Percentiles rank a stretch among this genome's conserved stretches.
Evolutionary conservation across 2,113 vertebrate genomes (phyloP).

Genomic region (Rhadina sibilatrix): DNA sequence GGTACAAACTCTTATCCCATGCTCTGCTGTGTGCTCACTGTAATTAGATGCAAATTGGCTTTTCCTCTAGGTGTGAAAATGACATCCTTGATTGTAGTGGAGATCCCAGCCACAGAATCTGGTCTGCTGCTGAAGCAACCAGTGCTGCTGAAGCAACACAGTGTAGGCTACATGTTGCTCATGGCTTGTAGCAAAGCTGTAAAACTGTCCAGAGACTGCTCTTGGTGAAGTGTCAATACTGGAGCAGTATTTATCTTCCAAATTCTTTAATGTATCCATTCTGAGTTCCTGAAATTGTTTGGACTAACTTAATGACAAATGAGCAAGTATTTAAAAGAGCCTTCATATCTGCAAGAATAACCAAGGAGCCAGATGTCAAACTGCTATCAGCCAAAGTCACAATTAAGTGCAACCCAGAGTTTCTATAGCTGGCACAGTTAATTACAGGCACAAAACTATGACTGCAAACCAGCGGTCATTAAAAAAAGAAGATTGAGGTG

Average conservation of each 20-base stretch:
- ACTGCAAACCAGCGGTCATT: background rate
- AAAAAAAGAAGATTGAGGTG: background rate
- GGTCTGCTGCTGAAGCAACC: background rate
- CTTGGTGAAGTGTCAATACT: background rate
- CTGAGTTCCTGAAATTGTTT: background rate
- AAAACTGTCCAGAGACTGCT: background rate
- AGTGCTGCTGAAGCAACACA: background rate
- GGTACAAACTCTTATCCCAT: background rate
- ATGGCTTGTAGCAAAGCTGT: background rate
- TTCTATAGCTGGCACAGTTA: slow-evolving; percentile 15
- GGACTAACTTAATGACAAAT: background rate
- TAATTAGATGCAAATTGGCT: background rate
- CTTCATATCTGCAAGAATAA: slow-evolving; percentile 27
- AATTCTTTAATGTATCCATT: background rate
- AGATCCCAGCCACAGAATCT: background rate
- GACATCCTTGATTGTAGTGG: background rate
- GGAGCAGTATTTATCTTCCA: background rate
- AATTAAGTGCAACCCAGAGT: slow-evolving; percentile 11
- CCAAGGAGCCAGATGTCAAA: slow-evolving; percentile 29
- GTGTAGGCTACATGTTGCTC: background rate
- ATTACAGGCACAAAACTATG: slow-evolving; percentile 18
- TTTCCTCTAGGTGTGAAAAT: background rate
- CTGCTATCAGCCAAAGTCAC: slow-evolving; percentile 13
- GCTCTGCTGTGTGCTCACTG: background rate
- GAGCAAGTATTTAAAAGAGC: background rate